These are phyloP conservation scores for Crocidura indochinensis DNA, from an alignment of 2,797 vertebrate genomes.

Conservation along the genomic window DNA sequence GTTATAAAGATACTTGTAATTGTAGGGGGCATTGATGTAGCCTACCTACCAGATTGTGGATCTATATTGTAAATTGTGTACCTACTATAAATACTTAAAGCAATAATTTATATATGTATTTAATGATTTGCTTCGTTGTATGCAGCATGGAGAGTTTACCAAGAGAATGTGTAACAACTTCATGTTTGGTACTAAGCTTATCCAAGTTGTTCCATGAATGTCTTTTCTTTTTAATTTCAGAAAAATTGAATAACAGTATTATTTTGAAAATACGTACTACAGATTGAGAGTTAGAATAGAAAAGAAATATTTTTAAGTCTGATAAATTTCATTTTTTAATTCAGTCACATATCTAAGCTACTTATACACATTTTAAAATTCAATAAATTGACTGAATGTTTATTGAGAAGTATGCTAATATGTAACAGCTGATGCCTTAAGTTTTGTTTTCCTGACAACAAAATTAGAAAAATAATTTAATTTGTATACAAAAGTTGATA, in stretches of 20 bases:
- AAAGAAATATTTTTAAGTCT: constrained; percentile 46
- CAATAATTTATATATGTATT: constrained; percentile 39
- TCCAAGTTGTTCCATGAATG: constrained; percentile 36
- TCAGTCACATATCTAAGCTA: background rate
- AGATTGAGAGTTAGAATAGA: constrained; percentile 53
- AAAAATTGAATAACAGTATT: constrained; percentile 58
- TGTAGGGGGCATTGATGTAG: constrained; percentile 19
- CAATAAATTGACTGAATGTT: constrained; percentile 57
- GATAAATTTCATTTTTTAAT: background rate
- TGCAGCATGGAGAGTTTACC: constrained; percentile 36
- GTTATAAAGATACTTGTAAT: background rate
- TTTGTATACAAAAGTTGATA: constrained; percentile 64
- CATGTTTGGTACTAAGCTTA: background rate
- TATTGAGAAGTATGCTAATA: constrained; percentile 56
- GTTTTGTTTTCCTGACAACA: constrained; percentile 63
- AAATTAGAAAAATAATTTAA: constrained; percentile 65
- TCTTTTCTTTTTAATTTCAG: constrained; percentile 60
- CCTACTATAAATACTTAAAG: background rate
- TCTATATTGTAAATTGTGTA: background rate
- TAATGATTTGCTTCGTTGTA: constrained; percentile 50
- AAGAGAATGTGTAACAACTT: constrained; percentile 18
- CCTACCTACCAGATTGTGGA: background rate
- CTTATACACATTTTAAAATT: constrained; percentile 64
- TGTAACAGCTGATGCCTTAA: constrained; percentile 19
- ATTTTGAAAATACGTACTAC: constrained; percentile 71